A percentile compares a stretch with the other conserved stretches of the same genome.
Conservation (phyloP, 2,888 invertebrate genomes). For the Syritta pipiens region DNA sequence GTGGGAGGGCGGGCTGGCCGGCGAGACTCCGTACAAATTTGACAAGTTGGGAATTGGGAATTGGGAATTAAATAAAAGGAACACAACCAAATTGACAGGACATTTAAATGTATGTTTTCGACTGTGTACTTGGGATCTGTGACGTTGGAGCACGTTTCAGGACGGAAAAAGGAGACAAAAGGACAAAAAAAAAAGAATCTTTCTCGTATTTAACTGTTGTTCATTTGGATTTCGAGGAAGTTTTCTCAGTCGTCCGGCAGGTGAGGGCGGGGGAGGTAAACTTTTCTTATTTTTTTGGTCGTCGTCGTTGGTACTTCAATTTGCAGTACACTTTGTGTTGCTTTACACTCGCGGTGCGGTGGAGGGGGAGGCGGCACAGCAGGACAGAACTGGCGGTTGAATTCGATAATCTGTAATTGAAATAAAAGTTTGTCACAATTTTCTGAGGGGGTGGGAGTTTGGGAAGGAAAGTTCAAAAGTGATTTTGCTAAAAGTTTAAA, state of each 20-base stretch:
- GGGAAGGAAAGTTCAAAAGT: conserved; percentile 40
- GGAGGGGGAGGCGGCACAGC: not conserved
- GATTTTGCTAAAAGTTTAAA: conserved; percentile 45
- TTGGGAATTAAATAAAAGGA: conserved; percentile 54
- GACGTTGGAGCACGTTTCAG: conserved; percentile 34
- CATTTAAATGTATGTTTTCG: conserved; percentile 60
- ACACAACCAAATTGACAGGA: conserved; percentile 56
- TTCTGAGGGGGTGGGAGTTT: not conserved
- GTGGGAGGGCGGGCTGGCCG: not conserved
- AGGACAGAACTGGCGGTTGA: conserved; percentile 41
- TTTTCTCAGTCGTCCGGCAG: not conserved
- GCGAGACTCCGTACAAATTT: conserved; percentile 47
- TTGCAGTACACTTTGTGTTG: conserved; percentile 41
- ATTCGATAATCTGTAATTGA: conserved; percentile 63
- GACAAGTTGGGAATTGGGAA: conserved; percentile 53
- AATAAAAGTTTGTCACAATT: conserved; percentile 56
- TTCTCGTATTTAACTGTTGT: conserved; percentile 26
- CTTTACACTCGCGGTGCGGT: conserved; percentile 9
- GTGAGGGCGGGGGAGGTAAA: not conserved
- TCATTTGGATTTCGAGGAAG: conserved; percentile 38
- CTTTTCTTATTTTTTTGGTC: not conserved
- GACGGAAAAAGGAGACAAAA: conserved; percentile 1
- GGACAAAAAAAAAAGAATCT: too few relatives aligned
- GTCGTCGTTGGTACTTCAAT: conserved; percentile 41
- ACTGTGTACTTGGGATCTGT: not conserved